Percentiles rank a stretch among this genome's conserved stretches.
Evolutionary conservation across 2,888 invertebrate species (phyloP).

Genomic region (Ypsolopha scabrella): DNA sequence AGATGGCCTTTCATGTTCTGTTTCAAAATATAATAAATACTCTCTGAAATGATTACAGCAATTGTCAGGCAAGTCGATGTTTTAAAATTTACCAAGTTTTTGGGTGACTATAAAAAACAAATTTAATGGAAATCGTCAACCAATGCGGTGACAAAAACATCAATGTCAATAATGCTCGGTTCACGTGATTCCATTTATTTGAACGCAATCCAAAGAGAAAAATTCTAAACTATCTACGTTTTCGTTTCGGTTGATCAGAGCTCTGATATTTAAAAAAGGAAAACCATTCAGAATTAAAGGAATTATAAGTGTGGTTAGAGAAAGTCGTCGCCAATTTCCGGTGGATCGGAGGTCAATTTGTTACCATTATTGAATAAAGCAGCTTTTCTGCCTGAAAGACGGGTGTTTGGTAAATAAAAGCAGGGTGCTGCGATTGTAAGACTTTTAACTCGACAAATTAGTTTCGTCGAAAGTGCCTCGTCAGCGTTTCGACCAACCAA

Average conservation of each 20-base stretch:
- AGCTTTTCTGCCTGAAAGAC: background rate
- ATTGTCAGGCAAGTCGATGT: too few relatives aligned
- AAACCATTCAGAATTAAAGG: too few relatives aligned
- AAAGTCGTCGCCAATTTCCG: too few relatives aligned
- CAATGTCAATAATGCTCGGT: background rate
- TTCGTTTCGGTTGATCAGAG: background rate
- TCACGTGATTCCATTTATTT: conserved; percentile 36
- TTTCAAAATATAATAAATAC: conserved; percentile 11
- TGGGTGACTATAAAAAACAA: background rate
- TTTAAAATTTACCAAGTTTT: too few relatives aligned
- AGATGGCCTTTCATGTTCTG: conserved; percentile 43
- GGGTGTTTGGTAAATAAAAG: conserved; percentile 1
- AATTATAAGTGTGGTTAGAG: too few relatives aligned
- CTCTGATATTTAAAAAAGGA: background rate
- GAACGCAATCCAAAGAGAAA: conserved; percentile 18
- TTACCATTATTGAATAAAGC: background rate
- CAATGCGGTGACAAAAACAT: conserved; percentile 40
- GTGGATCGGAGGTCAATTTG: background rate
- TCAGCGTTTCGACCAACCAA: background rate
- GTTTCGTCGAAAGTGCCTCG: conserved; percentile 6
- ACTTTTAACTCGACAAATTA: conserved; percentile 8
- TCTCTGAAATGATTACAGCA: too few relatives aligned
- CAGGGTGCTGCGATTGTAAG: conserved; percentile 3
- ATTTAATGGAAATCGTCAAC: conserved; percentile 11
- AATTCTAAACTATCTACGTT: too few relatives aligned